Base-by-base conservation (phyloP, 2,888 invertebrate species). In the Tupiocoris notatus region DNA sequence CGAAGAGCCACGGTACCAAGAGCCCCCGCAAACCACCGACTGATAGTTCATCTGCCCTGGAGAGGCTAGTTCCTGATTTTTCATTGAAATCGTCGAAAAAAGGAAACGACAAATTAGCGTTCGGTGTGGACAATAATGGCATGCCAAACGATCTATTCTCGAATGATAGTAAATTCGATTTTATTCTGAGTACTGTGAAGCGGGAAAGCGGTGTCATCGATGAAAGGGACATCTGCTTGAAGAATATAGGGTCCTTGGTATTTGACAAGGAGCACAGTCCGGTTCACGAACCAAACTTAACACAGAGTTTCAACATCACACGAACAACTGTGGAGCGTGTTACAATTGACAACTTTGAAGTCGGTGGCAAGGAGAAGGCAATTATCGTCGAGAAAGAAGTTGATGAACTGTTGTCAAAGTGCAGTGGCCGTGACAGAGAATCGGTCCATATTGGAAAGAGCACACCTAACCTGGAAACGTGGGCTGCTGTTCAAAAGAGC, bases 201-300 rank as follows among this genome's bases (percentile, higher is more conserved):
- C 9, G 66, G 65, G 75, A 75, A 57, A 75, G 75, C 24, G 58
- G 65, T 6, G 21, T 73, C 7, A 66, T 59, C 21, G 67, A 75
- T 75, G 66, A 75, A 17, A 75, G 64, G 25, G 67, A 66, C 21
- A 73, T 73, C 12, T 63, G 63, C n/a, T 22, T 75, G 0, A 75
- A 75, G 24, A 75, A 75, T 21, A 20, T 75, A 12, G 75, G 23
- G 21, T 66, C 75, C 3, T 20, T 75, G 1, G 59, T 75, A n/a
- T 75, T 75, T 39, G 75, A 75, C 12, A 75, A 75, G 25, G 76
- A 87, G 88, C 82, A 84, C 88, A 77, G 88, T 87, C 17, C 88
- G 88, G 76, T 86, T 84, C 80, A 82, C 88, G 76, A 78, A 12
- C 65, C 76, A 17, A 65, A 23, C 63, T 39, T 74, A 23, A 56